Percentiles rank a stretch among this genome's conserved stretches.
These are phyloP conservation scores for Augochlora pura DNA, from an alignment of 1,140 invertebrate genomes.

Conservation along the genomic window DNA sequence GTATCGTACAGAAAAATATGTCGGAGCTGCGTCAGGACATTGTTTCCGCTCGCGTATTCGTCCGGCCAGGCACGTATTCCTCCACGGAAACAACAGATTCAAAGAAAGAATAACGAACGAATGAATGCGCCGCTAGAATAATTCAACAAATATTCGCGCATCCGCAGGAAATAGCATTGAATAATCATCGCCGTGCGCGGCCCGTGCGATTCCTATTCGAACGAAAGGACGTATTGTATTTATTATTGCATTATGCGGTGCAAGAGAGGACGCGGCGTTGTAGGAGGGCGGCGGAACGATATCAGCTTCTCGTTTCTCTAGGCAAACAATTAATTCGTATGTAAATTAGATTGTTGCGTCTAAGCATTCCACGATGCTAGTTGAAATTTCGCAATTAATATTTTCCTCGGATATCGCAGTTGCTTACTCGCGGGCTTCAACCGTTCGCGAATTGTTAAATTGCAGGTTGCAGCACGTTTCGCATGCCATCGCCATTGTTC, in stretches of 20 bases:
- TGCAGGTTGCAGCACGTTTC: too few relatives aligned
- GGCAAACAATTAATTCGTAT: constrained; percentile 13
- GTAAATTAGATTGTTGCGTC: neutral
- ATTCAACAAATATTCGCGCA: constrained; percentile 17
- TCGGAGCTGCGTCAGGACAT: neutral
- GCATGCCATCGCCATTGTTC: too few relatives aligned
- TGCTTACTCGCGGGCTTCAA: neutral
- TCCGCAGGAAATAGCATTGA: neutral
- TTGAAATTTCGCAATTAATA: neutral
- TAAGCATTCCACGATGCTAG: neutral
- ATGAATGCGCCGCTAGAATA: constrained; percentile 5
- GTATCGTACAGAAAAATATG: too few relatives aligned
- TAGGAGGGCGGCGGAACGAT: constrained; percentile 11
- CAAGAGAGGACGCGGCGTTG: neutral
- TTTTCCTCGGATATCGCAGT: neutral
- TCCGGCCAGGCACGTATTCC: neutral
- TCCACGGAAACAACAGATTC: neutral
- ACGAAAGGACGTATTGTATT: constrained; percentile 29
- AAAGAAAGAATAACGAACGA: constrained; percentile 17
- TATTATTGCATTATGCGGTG: neutral
- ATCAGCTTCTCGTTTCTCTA: neutral
- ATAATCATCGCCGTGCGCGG: constrained; percentile 29
- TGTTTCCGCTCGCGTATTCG: neutral
- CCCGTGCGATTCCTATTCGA: neutral
- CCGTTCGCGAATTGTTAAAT: too few relatives aligned